Evolutionary conservation across 2,113 vertebrate species (phyloP).

Genomic region (Amphiprion ocellaris): DNA sequence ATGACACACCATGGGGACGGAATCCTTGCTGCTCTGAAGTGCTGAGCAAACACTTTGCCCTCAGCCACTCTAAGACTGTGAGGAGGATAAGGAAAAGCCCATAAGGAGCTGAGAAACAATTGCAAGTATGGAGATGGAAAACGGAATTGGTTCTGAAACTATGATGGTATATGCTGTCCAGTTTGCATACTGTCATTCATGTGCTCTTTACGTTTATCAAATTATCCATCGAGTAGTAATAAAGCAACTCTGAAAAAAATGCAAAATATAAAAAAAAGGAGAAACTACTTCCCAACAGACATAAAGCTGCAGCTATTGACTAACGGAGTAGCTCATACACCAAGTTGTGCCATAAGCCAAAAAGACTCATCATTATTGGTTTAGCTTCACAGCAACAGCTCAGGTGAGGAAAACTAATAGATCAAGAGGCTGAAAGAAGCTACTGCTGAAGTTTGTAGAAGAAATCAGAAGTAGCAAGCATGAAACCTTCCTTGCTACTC

Average conservation of each 20-base stretch:
- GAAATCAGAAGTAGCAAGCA: slow-evolving; percentile 45
- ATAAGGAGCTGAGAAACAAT: slow-evolving; percentile 53
- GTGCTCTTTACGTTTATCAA: slow-evolving; percentile 12
- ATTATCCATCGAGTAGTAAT: slow-evolving; percentile 31
- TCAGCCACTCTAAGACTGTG: slow-evolving; percentile 54
- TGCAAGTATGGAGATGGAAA: slow-evolving; percentile 8
- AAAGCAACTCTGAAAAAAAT: slow-evolving; percentile 12
- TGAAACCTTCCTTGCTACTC: slow-evolving; percentile 22
- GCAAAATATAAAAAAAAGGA: not conserved
- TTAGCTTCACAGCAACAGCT: slow-evolving; percentile 13
- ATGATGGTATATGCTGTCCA: not conserved
- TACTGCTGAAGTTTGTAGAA: slow-evolving; percentile 15
- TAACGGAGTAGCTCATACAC: not conserved
- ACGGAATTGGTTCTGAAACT: not conserved
- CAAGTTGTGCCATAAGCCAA: not conserved
- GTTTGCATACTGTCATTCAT: not conserved
- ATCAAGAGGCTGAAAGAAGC: slow-evolving; percentile 9
- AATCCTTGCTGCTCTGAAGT: slow-evolving; percentile 70
- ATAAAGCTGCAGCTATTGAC: not conserved
- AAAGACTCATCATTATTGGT: not conserved
- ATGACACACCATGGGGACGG: slow-evolving; percentile 71
- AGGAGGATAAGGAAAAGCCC: slow-evolving; percentile 48
- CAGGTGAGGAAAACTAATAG: slow-evolving; percentile 19
- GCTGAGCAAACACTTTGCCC: slow-evolving; percentile 79
- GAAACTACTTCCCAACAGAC: not conserved